Conservation (phyloP, 92 coral and sea anemone genomes). For the Epizoanthus illoricatus region DNA sequence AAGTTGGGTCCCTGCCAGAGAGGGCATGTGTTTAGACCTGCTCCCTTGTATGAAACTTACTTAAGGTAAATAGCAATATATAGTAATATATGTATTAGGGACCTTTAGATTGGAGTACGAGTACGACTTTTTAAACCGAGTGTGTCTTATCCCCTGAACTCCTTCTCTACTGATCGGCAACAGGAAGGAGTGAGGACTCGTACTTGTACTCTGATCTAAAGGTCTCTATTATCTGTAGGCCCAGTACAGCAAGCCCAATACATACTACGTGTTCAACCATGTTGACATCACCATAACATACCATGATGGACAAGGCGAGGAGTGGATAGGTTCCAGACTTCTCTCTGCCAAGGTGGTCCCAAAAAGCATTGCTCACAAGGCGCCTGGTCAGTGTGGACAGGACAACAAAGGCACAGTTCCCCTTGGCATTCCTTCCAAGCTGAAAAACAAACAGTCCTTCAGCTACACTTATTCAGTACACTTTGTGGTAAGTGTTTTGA, state of each 20-base stretch:
- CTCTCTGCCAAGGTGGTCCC: slow-evolving; percentile 82
- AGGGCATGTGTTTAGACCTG: too few species aligned
- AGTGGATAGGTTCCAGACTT: slow-evolving; percentile 93
- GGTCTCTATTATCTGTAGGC: slow-evolving; percentile 20
- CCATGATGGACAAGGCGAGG: slow-evolving; percentile 82
- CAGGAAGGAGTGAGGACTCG: too few species aligned
- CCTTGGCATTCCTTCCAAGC: slow-evolving; percentile 67
- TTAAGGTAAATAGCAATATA: too few species aligned
- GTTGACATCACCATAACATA: slow-evolving; percentile 73
- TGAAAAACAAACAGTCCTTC: slow-evolving; percentile 34
- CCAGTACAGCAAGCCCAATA: slow-evolving; percentile 41
- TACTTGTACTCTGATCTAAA: too few species aligned
- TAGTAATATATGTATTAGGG: too few species aligned
- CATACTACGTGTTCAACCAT: slow-evolving; percentile 92
- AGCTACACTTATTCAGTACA: slow-evolving; percentile 72
- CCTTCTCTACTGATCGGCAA: too few species aligned
- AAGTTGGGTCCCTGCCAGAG: too few species aligned
- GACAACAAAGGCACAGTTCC: slow-evolving; percentile 36
- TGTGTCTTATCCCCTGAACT: too few species aligned
- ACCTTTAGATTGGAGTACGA: too few species aligned
- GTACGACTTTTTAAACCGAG: too few species aligned
- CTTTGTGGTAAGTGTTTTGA: slow-evolving; percentile 61
- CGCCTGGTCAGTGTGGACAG: slow-evolving; percentile 42
- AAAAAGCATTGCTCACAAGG: slow-evolving; percentile 61
- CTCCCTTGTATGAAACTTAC: too few species aligned